phyloP scores from a whole-genome alignment of 2,113 vertebrate genomes.

The Rhadina sibilatrix region DNA sequence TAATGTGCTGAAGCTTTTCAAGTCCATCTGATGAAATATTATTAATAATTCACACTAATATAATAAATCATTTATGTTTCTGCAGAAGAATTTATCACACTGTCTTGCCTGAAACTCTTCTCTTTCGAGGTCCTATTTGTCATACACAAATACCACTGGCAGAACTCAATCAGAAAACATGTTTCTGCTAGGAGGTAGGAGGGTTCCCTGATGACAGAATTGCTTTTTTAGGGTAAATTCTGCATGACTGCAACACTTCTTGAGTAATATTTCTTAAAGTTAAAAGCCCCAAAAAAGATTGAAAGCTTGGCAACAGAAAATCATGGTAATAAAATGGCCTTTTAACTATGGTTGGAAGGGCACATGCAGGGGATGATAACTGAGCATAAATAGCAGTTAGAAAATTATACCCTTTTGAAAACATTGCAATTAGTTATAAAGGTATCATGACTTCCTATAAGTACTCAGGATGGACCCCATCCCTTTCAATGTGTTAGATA shows the following conservation, averaged over 20 bases:
- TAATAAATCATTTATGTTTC: constrained; percentile 65
- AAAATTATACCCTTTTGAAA: neutral
- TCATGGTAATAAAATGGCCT: neutral
- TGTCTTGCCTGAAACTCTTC: constrained; percentile 28
- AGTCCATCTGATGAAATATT: constrained; percentile 20
- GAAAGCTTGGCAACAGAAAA: neutral
- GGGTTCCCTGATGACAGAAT: neutral
- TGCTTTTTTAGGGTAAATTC: constrained; percentile 1
- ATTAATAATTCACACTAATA: constrained; percentile 65
- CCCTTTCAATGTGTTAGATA: neutral
- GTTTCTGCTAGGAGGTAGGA: constrained; percentile 41
- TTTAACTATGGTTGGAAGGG: neutral
- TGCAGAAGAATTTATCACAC: constrained; percentile 59
- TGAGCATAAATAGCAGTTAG: neutral
- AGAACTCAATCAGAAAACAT: constrained; percentile 51
- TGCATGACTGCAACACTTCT: neutral
- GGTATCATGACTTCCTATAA: neutral
- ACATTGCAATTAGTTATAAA: neutral
- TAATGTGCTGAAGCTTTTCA: constrained; percentile 39
- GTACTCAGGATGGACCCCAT: neutral
- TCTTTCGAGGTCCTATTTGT: constrained; percentile 50
- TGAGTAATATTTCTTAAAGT: neutral
- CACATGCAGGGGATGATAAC: neutral
- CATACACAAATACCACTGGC: constrained; percentile 47
- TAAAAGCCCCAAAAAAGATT: neutral